Conservation (phyloP, 2,888 invertebrate genomes). For the Diaprepes abbreviatus region DNA sequence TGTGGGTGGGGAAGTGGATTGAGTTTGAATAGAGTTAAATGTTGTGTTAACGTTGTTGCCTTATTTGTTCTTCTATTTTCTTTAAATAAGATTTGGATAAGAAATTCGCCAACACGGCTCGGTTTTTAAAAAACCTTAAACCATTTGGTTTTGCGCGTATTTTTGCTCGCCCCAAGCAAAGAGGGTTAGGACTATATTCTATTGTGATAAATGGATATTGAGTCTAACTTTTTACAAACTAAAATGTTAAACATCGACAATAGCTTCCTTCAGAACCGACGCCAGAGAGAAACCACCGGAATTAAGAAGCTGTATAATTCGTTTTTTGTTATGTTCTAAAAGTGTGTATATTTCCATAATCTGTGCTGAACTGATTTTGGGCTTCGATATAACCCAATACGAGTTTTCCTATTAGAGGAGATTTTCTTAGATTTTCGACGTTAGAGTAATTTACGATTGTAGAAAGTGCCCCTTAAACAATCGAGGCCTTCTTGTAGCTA, state of each 20-base stretch:
- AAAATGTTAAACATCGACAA: conserved; percentile 81
- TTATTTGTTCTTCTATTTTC: neutral
- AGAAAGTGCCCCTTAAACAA: conserved; percentile 1
- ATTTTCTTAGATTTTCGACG: conserved; percentile 16
- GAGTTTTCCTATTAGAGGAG: conserved; percentile 26
- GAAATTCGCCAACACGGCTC: conserved; percentile 65
- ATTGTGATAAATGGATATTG: conserved; percentile 67
- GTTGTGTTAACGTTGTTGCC: conserved; percentile 27
- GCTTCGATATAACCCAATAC: conserved; percentile 24
- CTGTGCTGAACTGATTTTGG: conserved; percentile 33
- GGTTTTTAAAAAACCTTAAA: conserved; percentile 27
- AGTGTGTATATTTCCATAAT: conserved; percentile 5
- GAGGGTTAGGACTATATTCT: conserved; percentile 53
- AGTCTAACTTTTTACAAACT: conserved; percentile 63
- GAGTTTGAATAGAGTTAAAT: conserved; percentile 7
- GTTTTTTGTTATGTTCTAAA: conserved; percentile 89
- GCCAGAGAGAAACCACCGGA: conserved; percentile 86
- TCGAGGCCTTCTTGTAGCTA: neutral
- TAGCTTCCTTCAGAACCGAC: conserved; percentile 83
- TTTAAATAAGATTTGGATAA: neutral
- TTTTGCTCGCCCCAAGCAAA: conserved; percentile 49
- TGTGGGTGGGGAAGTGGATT: conserved; percentile 7
- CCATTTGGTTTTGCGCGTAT: conserved; percentile 34
- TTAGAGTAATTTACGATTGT: conserved; percentile 12
- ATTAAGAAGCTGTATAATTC: conserved; percentile 90